Conservation (phyloP, 1,140 invertebrate species). For the Lordiphosa mommai region DNA sequence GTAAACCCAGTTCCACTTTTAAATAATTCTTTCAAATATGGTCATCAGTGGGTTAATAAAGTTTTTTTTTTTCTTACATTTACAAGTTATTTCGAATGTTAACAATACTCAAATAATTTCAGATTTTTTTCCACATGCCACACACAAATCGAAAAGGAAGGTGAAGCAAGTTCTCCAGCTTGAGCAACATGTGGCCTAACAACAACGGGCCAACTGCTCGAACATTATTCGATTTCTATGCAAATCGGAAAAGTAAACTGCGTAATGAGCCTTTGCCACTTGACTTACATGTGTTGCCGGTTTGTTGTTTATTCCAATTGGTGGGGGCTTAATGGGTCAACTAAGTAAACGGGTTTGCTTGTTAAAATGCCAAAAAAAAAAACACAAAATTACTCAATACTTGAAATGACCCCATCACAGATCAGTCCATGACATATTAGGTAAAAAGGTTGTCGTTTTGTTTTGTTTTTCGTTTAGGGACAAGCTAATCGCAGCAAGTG, state of each 20-base stretch:
- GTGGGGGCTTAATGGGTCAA: constrained; percentile 45
- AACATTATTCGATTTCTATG: constrained; percentile 58
- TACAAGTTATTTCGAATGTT: constrained; percentile 54
- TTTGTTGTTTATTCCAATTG: constrained; percentile 23
- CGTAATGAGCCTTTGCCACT: constrained; percentile 66
- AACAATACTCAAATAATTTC: constrained; percentile 72
- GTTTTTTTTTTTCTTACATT: constrained; percentile 21
- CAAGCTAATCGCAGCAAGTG: constrained; percentile 1
- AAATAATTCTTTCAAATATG: not conserved
- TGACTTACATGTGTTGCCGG: constrained; percentile 70
- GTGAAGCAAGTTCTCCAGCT: constrained; percentile 6
- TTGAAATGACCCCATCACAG: constrained; percentile 1
- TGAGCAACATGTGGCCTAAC: constrained; percentile 32
- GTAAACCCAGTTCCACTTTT: not conserved
- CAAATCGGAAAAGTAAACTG: constrained; percentile 32
- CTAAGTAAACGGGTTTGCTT: constrained; percentile 19
- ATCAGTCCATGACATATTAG: constrained; percentile 3
- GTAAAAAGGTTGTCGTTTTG: too few relatives aligned
- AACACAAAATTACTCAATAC: constrained; percentile 1
- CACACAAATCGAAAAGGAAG: constrained; percentile 40
- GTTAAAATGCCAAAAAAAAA: constrained; percentile 3
- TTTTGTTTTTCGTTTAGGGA: not conserved
- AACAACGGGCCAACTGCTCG: not conserved
- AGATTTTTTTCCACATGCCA: constrained; percentile 56
- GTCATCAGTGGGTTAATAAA: constrained; percentile 44